These are phyloP conservation scores for Pseudochirops cupreus DNA, from an alignment of 2,797 vertebrate genomes.

Conservation along the genomic window DNA sequence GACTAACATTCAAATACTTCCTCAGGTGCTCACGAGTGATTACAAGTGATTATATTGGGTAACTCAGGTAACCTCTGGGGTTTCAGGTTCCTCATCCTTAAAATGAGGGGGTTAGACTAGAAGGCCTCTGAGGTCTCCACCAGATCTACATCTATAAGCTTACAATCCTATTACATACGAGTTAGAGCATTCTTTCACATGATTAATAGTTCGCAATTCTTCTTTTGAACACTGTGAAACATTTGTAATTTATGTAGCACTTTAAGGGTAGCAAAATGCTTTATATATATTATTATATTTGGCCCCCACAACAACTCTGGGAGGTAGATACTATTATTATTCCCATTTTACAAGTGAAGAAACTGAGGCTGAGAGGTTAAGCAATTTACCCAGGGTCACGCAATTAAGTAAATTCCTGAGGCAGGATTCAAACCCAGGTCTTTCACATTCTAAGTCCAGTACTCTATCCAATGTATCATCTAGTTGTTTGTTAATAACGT, in stretches of 20 bases:
- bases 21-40: background rate
- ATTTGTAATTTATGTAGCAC: background rate
- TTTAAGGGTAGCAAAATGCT: background rate
- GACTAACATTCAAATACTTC: background rate
- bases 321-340: background rate
- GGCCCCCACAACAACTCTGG: too few species aligned
- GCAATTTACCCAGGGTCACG: background rate
- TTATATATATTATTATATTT: background rate
- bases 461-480: background rate
- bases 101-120: background rate
- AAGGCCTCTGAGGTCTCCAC: background rate
- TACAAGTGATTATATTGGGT: too few species aligned
- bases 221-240: background rate
- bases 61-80: background rate
- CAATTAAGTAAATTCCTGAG: background rate
- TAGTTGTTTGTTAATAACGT: background rate
- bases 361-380: background rate
- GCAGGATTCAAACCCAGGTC: background rate
- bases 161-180: background rate
- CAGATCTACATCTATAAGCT: background rate
- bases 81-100: background rate
- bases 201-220: background rate
- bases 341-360: background rate
- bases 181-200: background rate
- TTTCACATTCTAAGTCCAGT: background rate